Conservation (phyloP, 2,888 invertebrate genomes). For the Periphyllus acericola region DNA sequence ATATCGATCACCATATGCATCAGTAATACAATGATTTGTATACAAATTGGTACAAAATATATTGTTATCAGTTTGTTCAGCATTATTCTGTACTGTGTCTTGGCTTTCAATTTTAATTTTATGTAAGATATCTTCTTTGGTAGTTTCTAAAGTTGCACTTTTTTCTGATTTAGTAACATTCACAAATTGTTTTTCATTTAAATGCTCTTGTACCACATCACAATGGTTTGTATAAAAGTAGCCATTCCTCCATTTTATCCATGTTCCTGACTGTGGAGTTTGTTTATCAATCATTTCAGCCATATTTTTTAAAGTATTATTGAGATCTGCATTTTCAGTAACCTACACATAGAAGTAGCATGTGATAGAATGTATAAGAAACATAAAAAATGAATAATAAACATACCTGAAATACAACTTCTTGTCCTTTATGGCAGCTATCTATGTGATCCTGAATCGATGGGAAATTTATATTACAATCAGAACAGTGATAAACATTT, state of each 20-base stretch:
- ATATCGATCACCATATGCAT: constrained; percentile 51
- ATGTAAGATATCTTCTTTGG: not conserved
- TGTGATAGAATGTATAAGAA: not conserved
- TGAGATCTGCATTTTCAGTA: constrained; percentile 10
- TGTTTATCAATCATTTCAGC: constrained; percentile 2
- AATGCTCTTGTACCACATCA: constrained; percentile 24
- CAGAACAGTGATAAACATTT: constrained; percentile 50
- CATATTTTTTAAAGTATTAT: not conserved
- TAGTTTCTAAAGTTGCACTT: not conserved
- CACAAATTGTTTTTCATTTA: not conserved
- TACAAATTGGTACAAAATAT: not conserved
- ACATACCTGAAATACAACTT: constrained; percentile 50
- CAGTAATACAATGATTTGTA: constrained; percentile 53
- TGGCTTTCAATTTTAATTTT: not conserved
- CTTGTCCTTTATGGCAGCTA: constrained; percentile 52
- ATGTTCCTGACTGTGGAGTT: constrained; percentile 8
- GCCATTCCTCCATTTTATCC: constrained; percentile 55
- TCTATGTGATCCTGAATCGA: constrained; percentile 50
- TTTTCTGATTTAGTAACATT: not conserved
- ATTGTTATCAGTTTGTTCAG: not conserved
- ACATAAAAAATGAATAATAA: not conserved
- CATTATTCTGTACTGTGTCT: not conserved
- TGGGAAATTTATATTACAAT: constrained; percentile 51
- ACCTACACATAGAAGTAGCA: constrained; percentile 22
- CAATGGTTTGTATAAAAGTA: constrained; percentile 43